These are phyloP conservation scores for Chaenodraco wilsoni DNA, from an alignment of 2,797 vertebrate species.

Conservation along the genomic window DNA sequence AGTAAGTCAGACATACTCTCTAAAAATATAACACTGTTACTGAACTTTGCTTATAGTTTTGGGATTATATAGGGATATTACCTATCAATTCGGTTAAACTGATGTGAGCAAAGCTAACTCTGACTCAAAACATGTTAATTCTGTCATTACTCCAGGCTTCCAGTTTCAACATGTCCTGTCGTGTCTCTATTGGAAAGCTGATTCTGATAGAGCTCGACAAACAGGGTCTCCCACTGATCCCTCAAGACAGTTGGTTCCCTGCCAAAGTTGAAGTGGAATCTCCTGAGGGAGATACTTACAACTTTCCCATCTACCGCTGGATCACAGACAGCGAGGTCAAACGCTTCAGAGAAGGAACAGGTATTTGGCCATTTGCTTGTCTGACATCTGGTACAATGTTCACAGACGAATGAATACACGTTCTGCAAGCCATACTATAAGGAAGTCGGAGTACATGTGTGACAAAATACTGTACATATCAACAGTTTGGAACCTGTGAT, in stretches of 20 bases:
- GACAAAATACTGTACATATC: neutral
- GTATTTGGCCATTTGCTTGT: constrained; percentile 35
- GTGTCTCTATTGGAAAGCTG: constrained; percentile 57
- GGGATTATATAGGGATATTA: neutral
- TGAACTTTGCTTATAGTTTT: neutral
- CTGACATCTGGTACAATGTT: neutral
- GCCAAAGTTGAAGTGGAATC: constrained; percentile 57
- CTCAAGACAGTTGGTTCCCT: constrained; percentile 58
- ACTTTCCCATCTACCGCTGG: constrained; percentile 68
- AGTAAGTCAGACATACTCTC: constrained; percentile 50
- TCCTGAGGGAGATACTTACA: constrained; percentile 45
- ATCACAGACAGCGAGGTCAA: constrained; percentile 47
- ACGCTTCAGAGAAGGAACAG: constrained; percentile 67
- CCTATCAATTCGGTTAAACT: neutral
- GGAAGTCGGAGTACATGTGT: neutral
- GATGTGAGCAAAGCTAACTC: neutral
- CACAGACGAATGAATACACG: neutral
- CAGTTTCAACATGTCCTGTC: constrained; percentile 40
- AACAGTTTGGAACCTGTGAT: neutral
- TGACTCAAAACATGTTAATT: neutral
- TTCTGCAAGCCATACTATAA: neutral
- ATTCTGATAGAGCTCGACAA: constrained; percentile 70
- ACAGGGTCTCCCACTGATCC: constrained; percentile 18
- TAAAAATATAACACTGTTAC: neutral
- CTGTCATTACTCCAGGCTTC: constrained; percentile 39